Evolutionary conservation across 2,888 invertebrate genomes (phyloP).

Genomic region (Euzetes globulus): DNA sequence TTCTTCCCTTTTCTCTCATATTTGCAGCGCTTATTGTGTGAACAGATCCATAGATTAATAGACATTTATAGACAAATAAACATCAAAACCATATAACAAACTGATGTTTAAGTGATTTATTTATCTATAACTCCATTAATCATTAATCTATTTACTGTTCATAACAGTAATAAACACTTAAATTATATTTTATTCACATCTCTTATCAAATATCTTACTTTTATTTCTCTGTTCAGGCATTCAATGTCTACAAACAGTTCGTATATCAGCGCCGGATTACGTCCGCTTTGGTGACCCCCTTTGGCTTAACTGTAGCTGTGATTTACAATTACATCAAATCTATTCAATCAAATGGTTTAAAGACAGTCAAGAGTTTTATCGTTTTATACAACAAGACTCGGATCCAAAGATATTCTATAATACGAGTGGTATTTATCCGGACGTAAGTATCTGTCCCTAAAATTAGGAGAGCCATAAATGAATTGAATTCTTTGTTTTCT

Average conservation of each 20-base stretch:
- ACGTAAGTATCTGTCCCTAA: constrained; percentile 11
- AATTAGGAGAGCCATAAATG: neutral
- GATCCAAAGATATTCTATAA: constrained; percentile 25
- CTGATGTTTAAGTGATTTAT: too few species aligned
- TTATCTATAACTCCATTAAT: too few species aligned
- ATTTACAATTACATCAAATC: constrained; percentile 23
- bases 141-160: too few species aligned
- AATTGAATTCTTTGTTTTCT: neutral
- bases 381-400: neutral
- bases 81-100: too few species aligned
- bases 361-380: constrained; percentile 34
- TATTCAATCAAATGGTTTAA: constrained; percentile 37
- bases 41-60: too few species aligned
- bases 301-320: constrained; percentile 31
- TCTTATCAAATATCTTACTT: neutral
- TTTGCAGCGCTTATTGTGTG: too few species aligned
- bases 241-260: constrained; percentile 18
- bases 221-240: constrained; percentile 7
- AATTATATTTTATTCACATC: neutral
- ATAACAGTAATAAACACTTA: neutral
- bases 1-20: too few species aligned
- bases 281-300: constrained; percentile 28
- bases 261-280: constrained; percentile 32
- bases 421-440: constrained; percentile 24
- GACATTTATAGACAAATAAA: too few species aligned